phyloP scores from a whole-genome alignment of 2,797 vertebrate species.

The Catostomus latipinnis region DNA sequence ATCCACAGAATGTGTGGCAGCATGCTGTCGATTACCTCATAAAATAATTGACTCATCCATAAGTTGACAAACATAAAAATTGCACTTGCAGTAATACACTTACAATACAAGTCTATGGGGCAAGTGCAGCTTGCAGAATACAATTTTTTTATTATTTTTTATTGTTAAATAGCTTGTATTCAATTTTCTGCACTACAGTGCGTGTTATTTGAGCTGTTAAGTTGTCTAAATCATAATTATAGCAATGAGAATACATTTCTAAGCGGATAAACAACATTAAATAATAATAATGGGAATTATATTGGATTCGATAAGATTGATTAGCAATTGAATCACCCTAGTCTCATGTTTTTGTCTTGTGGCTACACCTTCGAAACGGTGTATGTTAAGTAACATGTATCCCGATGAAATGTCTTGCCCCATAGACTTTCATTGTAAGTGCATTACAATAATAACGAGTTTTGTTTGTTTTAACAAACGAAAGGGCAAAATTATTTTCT shows the following conservation, averaged over 20 bases:
- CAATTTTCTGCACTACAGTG: too few relatives aligned
- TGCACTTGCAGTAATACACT: constrained; percentile 1
- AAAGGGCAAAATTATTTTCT: background rate
- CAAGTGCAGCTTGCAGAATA: too few relatives aligned
- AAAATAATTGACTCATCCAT: background rate
- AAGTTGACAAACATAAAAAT: background rate
- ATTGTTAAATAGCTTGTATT: too few relatives aligned
- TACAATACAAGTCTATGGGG: background rate
- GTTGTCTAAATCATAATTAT: background rate
- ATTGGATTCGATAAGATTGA: too few relatives aligned
- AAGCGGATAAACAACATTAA: background rate
- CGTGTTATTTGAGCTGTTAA: background rate
- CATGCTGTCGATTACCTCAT: background rate
- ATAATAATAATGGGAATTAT: too few relatives aligned
- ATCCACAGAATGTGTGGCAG: background rate
- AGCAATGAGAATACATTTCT: background rate
- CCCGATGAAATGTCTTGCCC: background rate
- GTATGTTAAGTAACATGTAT: too few relatives aligned
- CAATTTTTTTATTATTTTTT: too few relatives aligned
- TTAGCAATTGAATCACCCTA: too few relatives aligned
- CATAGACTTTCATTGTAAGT: background rate
- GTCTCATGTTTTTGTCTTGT: too few relatives aligned
- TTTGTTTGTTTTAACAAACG: background rate
- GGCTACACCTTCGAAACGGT: too few relatives aligned
- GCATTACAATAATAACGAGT: background rate